phyloP scores from a whole-genome alignment of 2,113 vertebrate genomes.

The Ameiurus melas region DNA sequence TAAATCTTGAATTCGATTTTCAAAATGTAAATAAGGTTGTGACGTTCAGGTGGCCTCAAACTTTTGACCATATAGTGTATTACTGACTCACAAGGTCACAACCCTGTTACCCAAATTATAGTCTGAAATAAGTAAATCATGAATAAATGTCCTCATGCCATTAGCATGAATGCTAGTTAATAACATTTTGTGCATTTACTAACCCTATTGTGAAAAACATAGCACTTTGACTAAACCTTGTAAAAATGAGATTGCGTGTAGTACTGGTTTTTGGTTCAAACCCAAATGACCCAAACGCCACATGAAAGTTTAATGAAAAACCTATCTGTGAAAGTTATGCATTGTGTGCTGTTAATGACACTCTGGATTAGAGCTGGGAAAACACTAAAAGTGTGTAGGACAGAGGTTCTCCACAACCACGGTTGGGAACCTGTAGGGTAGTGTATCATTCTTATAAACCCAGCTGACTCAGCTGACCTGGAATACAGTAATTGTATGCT shows the following conservation, averaged over 20 bases:
- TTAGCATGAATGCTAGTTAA: not conserved
- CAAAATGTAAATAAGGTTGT: not conserved
- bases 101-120: not conserved
- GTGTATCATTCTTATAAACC: not conserved
- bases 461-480: not conserved
- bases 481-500: not conserved
- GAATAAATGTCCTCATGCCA: not conserved
- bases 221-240: not conserved
- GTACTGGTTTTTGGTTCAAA: not conserved
- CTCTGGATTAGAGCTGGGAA: not conserved
- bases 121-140: not conserved
- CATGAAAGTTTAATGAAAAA: not conserved
- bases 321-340: not conserved
- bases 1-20: not conserved
- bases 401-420: not conserved
- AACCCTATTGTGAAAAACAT: not conserved
- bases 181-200: not conserved
- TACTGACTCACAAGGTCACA: not conserved
- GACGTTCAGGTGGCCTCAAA: not conserved
- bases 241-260: not conserved
- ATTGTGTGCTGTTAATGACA: not conserved
- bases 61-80: not conserved
- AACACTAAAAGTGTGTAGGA: not conserved
- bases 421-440: not conserved
- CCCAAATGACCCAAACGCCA: too few species aligned